phyloP scores from a whole-genome alignment of 53 echinoderm and acorn worm genomes.

The Luidia sarsii region DNA sequence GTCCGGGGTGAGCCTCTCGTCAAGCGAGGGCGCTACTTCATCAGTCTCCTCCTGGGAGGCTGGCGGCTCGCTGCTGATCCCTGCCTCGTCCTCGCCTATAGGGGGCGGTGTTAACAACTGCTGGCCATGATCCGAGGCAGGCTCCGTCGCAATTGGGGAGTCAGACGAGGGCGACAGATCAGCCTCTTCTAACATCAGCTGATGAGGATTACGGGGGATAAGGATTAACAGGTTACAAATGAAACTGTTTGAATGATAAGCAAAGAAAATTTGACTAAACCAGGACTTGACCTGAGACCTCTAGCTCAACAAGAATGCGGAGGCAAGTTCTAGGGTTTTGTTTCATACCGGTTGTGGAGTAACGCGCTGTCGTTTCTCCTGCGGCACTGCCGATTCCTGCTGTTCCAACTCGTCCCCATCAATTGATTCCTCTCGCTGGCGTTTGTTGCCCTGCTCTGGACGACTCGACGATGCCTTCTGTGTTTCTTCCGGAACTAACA shows the following conservation, averaged over 20 bases:
- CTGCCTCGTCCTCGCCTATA: conserved; percentile 42
- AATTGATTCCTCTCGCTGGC: conserved; percentile 35
- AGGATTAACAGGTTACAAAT: too few species aligned
- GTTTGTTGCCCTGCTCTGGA: conserved; percentile 24
- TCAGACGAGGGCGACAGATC: too few species aligned
- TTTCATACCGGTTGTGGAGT: conserved; percentile 91
- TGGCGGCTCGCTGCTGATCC: conserved; percentile 39
- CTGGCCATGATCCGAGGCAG: too few species aligned
- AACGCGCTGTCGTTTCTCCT: conserved; percentile 90
- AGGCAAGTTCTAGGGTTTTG: too few species aligned
- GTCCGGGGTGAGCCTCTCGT: conserved; percentile 6
- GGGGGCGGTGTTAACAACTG: neutral
- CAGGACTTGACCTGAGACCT: neutral
- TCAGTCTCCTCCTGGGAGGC: conserved; percentile 9
- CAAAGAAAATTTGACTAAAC: neutral
- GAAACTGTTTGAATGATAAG: neutral
- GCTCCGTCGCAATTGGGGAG: too few species aligned
- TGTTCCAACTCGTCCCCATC: neutral
- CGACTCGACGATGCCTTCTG: conserved; percentile 11
- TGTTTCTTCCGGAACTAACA: neutral
- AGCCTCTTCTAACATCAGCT: conserved; percentile 12
- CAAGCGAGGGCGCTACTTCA: conserved; percentile 2
- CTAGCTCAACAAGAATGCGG: too few species aligned
- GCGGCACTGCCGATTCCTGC: neutral
- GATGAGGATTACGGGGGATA: neutral